These are phyloP conservation scores for Cartodere bifasciata DNA, from an alignment of 2,888 invertebrate genomes.

Conservation along the genomic window DNA sequence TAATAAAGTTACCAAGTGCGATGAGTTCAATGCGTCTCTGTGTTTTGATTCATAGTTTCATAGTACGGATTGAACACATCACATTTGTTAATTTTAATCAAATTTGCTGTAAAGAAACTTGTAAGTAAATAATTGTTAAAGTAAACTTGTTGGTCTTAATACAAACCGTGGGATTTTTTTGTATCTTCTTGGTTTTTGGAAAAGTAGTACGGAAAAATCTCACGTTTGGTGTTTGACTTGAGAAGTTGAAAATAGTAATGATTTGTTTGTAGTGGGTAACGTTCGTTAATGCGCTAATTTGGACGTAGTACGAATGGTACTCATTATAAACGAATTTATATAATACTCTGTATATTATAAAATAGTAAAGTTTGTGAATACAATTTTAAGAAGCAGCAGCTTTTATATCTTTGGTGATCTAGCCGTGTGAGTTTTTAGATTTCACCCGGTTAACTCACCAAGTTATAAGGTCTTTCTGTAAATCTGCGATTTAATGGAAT, in stretches of 20 bases:
- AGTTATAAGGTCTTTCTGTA: slow-evolving; percentile 14
- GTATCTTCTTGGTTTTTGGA: slow-evolving; percentile 19
- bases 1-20: slow-evolving; percentile 17
- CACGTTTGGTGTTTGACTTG: slow-evolving; percentile 19
- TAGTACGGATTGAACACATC: slow-evolving; percentile 24
- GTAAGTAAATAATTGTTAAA: not conserved
- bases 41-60: slow-evolving; percentile 15
- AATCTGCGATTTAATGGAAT: not conserved
- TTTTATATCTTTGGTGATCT: slow-evolving; percentile 34
- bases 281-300: slow-evolving; percentile 13
- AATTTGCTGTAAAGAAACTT: not conserved
- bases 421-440: slow-evolving; percentile 30
- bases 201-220: slow-evolving; percentile 31
- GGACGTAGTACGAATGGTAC: slow-evolving; percentile 16
- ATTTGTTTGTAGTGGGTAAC: slow-evolving; percentile 13
- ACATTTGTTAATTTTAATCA: slow-evolving; percentile 16
- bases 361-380: slow-evolving; percentile 2
- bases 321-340: slow-evolving; percentile 12
- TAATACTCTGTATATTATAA: not conserved
- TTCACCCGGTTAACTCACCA: slow-evolving; percentile 29
- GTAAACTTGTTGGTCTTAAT: slow-evolving; percentile 14
- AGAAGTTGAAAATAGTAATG: not conserved
- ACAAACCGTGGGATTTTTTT: slow-evolving; percentile 24
- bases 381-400: too few relatives aligned
- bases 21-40: slow-evolving; percentile 18